phyloP scores from a whole-genome alignment of 1,140 invertebrate genomes.

The Saccostrea cuccullata region DNA sequence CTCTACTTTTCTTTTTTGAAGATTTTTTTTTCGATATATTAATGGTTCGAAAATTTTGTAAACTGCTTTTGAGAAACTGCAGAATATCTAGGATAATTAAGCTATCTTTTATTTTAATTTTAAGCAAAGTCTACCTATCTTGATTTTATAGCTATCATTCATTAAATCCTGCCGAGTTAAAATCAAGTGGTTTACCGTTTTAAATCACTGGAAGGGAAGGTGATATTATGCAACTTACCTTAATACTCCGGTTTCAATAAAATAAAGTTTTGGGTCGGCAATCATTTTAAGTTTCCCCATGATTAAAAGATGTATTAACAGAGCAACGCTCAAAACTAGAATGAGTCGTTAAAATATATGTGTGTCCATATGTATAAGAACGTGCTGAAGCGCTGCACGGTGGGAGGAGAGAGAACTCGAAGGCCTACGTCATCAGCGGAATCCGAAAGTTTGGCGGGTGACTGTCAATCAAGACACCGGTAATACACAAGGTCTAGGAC shows the following conservation, averaged over 20 bases:
- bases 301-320: not conserved
- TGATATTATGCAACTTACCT: not conserved
- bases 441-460: not conserved
- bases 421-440: not conserved
- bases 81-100: no score
- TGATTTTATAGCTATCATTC: no score
- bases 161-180: not conserved
- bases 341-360: not conserved
- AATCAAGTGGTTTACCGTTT: not conserved
- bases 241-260: constrained; percentile 5
- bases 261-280: constrained; percentile 26
- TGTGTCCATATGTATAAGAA: constrained; percentile 6
- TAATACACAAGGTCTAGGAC: no score
- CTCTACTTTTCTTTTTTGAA: no score
- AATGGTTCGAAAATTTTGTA: no score
- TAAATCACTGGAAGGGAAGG: not conserved
- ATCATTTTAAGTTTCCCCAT: constrained; percentile 37
- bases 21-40: no score
- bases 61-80: no score
- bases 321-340: not conserved
- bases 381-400: not conserved
- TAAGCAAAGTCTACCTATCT: no score
- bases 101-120: no score
- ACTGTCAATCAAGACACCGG: not conserved
- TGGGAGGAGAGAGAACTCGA: constrained; percentile 14